Conservation (phyloP, 2,888 invertebrate species). For the Eutolmus rufibarbis region DNA sequence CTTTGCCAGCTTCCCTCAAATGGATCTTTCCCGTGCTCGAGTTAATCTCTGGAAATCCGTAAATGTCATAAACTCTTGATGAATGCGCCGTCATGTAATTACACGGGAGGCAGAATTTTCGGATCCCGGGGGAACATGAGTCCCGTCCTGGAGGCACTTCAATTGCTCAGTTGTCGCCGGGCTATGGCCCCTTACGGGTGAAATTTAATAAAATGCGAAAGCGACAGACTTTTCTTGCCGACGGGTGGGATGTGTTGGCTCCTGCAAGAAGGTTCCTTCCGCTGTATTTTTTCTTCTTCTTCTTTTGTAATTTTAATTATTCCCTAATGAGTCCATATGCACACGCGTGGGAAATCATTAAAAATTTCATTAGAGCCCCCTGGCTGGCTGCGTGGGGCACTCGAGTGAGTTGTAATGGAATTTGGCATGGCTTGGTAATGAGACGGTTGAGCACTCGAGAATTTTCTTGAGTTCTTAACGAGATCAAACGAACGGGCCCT, state of each 20-base stretch:
- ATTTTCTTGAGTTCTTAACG: not conserved
- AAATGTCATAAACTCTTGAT: slow-evolving; percentile 34
- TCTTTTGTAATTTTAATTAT: not conserved
- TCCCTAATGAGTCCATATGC: not conserved
- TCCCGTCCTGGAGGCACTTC: not conserved
- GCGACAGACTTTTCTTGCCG: not conserved
- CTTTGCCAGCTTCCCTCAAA: not conserved
- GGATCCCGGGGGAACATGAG: not conserved
- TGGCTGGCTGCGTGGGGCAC: not conserved
- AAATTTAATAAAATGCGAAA: not conserved
- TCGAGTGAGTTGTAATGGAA: not conserved
- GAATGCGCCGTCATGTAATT: slow-evolving; percentile 31
- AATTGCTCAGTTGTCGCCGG: not conserved
- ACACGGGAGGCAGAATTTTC: not conserved
- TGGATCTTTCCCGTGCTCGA: not conserved
- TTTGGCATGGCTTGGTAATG: not conserved
- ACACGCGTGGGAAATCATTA: slow-evolving; percentile 3
- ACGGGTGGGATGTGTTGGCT: not conserved
- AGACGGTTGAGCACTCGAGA: not conserved
- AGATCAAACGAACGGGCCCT: not conserved
- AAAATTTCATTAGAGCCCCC: not conserved
- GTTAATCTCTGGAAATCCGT: slow-evolving; percentile 37
- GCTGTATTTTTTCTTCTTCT: not conserved
- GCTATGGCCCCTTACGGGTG: not conserved
- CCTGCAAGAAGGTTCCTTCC: not conserved